Evolutionary conservation across 2,113 vertebrate species (phyloP).

Genomic region (Rhinoptilus africanus): DNA sequence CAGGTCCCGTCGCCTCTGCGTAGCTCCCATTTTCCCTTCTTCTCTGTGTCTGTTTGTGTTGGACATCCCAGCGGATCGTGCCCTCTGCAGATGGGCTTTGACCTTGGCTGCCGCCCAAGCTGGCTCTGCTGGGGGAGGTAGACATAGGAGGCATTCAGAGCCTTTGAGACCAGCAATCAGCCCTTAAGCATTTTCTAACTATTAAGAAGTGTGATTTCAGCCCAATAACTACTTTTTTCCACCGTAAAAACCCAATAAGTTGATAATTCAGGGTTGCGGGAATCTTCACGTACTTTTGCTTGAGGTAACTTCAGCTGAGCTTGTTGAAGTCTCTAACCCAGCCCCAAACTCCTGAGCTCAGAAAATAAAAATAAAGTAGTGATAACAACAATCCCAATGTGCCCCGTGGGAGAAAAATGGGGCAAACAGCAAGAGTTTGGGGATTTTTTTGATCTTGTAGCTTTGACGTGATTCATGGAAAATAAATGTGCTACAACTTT

Average conservation of each 20-base stretch:
- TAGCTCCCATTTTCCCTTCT: not conserved
- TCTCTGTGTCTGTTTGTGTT: not conserved
- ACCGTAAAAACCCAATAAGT: not conserved
- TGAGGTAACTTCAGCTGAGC: not conserved
- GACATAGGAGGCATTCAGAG: not conserved
- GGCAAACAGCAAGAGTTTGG: not conserved
- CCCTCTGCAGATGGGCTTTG: conserved; percentile 7
- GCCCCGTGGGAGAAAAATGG: not conserved
- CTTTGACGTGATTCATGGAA: not conserved
- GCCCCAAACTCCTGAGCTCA: not conserved
- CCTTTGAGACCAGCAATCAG: not conserved
- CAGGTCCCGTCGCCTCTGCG: accelerated
- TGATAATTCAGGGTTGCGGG: not conserved
- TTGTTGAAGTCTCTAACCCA: not conserved
- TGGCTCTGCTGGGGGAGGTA: not conserved
- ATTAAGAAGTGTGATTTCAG: not conserved
- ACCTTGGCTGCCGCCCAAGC: not conserved
- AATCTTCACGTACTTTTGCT: not conserved
- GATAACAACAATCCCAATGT: not conserved
- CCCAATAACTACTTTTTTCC: not conserved
- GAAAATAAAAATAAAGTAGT: not conserved
- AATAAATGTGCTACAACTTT: conserved; percentile 38
- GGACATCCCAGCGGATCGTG: not conserved
- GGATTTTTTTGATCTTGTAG: not conserved
- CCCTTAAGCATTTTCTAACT: not conserved